Base-by-base conservation (phyloP, 2,797 vertebrate species). In the Diceros bicornis region DNA sequence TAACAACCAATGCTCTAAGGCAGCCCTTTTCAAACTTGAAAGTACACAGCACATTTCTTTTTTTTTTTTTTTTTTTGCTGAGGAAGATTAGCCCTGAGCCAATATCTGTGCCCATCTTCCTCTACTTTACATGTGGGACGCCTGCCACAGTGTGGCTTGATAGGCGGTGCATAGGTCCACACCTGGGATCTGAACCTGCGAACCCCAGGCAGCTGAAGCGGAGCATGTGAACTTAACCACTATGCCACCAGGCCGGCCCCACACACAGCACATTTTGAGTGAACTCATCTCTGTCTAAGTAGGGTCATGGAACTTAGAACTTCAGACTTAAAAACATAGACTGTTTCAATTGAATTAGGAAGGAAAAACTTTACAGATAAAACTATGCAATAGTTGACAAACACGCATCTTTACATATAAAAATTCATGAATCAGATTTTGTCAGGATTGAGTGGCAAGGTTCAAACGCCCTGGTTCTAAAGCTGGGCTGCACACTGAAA, bases 371-470 rank as follows among this genome's bases (percentile, higher is more conserved):
- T 89, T n/a, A 85, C 9, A 47, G 23, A 55, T 71, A 29, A 89
- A 77, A 62, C 13, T 69, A 44, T 68, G 16, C 4, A 88, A 66
- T 41, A 66, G 23, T 64, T 84, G n/a, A 68, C 23, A 94, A 89
- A 55, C 41, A 62, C 27, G 79, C 7, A 29, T 5, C 4, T 92
- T 89, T 72, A 77, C 18, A 50, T 29, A 82, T 68, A 90, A 27
- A 94, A 92, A 79, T 47, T 61, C 27, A 83, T 75, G 81, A 75
- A 88, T 81, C 20, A n/a, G 18, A 85, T 55, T 74, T 95, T 94
- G 69, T n/a, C n/a, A 72, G 77, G 59, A 75, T 32, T 50, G 29
- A 59, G 17, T 37, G n/a, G 7, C 5, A 83, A 71, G 3, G 16
- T 69, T 79, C 50, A 89, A 83, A 93, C 21, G 3, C 7, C 4